phyloP scores from a whole-genome alignment of 1,140 invertebrate species.

The Euborellia annulipes region DNA sequence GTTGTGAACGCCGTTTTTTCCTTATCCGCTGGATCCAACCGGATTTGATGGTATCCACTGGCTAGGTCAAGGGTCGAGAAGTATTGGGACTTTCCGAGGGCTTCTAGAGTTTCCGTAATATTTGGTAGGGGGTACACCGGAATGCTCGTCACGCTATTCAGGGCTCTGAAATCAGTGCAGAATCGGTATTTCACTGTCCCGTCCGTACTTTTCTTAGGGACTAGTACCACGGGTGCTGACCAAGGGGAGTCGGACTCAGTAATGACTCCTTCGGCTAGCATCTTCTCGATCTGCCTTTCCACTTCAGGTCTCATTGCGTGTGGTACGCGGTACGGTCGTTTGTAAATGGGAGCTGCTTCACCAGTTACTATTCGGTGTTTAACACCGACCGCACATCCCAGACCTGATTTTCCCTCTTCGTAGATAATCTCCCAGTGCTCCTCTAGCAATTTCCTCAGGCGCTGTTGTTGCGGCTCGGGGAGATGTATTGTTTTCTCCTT shows the following conservation, averaged over 20 bases:
- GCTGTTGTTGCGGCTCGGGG: too few relatives aligned
- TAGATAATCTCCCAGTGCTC: too few relatives aligned
- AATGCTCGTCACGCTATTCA: slow-evolving; percentile 26
- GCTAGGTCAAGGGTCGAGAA: slow-evolving; percentile 33
- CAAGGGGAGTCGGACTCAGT: neutral
- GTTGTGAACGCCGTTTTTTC: slow-evolving; percentile 21
- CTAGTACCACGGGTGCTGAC: slow-evolving; percentile 3
- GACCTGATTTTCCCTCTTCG: too few relatives aligned
- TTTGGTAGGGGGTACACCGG: slow-evolving; percentile 36
- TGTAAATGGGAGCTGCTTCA: too few relatives aligned
- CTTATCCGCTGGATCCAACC: slow-evolving; percentile 19
- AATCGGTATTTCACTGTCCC: slow-evolving; percentile 23
- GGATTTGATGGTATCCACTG: slow-evolving; percentile 29
- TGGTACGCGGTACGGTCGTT: slow-evolving; percentile 7
- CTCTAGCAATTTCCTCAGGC: too few relatives aligned
- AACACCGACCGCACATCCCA: too few relatives aligned
- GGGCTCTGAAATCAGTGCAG: slow-evolving; percentile 25
- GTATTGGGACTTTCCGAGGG: slow-evolving; percentile 26
- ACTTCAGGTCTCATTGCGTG: slow-evolving; percentile 4
- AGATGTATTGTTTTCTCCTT: too few relatives aligned
- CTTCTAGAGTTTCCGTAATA: slow-evolving; percentile 31
- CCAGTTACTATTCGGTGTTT: too few relatives aligned
- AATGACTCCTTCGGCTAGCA: slow-evolving; percentile 8
- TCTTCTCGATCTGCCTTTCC: slow-evolving; percentile 1
- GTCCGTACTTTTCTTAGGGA: slow-evolving; percentile 9